phyloP scores from a whole-genome alignment of 2,113 vertebrate species.

The Mohoua ochrocephala region DNA sequence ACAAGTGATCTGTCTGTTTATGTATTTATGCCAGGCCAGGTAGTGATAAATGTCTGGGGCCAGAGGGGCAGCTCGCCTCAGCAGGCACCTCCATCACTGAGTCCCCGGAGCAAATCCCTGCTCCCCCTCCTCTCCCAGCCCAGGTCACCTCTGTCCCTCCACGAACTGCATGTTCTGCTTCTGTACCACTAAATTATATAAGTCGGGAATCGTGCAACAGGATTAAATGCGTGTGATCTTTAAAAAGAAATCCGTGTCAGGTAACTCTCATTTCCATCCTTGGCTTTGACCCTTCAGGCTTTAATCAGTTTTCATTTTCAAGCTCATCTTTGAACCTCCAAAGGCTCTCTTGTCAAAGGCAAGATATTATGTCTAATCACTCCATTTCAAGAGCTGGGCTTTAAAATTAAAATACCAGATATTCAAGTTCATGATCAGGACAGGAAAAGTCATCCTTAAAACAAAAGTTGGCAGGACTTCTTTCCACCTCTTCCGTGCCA shows the following conservation, averaged over 20 bases:
- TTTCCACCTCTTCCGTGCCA: accelerated
- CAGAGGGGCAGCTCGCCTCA: accelerated
- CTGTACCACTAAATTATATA: neutral
- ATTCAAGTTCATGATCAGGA: neutral
- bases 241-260: constrained; percentile 2
- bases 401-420: constrained; percentile 28
- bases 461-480: neutral
- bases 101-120: neutral
- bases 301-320: constrained; percentile 46
- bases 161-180: neutral
- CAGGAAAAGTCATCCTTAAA: neutral
- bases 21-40: neutral
- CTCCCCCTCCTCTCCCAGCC: neutral
- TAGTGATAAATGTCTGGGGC: neutral
- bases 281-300: constrained; percentile 41
- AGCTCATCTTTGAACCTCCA: constrained; percentile 53
- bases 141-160: neutral
- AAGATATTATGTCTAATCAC: constrained; percentile 28
- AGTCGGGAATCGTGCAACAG: neutral
- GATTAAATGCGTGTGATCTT: constrained; percentile 33
- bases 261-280: constrained; percentile 25
- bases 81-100: neutral
- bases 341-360: constrained; percentile 34
- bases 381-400: constrained; percentile 6
- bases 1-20: neutral